Conservation (phyloP, 2,797 vertebrate genomes). For the Morus bassanus region DNA sequence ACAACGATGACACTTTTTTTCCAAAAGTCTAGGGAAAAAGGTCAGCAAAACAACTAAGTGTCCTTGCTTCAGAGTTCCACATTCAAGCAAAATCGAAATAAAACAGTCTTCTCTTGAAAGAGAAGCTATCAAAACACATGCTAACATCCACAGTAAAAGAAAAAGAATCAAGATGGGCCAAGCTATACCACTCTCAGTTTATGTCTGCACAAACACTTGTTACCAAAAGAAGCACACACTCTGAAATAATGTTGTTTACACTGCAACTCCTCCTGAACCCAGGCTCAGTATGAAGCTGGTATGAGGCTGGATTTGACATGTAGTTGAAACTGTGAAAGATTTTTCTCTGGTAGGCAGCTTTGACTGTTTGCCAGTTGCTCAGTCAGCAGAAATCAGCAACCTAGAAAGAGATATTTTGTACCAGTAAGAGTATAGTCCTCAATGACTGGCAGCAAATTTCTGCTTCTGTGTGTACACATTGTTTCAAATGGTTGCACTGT, state of each 20-base stretch:
- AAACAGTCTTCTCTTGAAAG: not conserved
- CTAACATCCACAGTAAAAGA: not conserved
- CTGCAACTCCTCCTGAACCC: not conserved
- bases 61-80: not conserved
- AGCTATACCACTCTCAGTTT: not conserved
- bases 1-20: not conserved
- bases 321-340: not conserved
- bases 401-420: not conserved
- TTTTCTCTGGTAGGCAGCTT: not conserved
- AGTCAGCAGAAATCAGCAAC: not conserved
- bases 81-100: not conserved
- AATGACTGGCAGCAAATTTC: not conserved
- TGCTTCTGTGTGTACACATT: not conserved
- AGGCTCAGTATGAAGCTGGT: not conserved
- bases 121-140: not conserved
- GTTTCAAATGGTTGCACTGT: not conserved
- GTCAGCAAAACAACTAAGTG: not conserved
- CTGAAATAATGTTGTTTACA: not conserved
- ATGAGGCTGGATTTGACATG: not conserved
- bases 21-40: not conserved
- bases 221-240: not conserved
- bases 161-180: not conserved
- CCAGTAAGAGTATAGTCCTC: not conserved
- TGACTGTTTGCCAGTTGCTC: not conserved
- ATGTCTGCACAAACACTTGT: not conserved